phyloP scores from a whole-genome alignment of 1,140 invertebrate species.

The Listronotus oregonensis region DNA sequence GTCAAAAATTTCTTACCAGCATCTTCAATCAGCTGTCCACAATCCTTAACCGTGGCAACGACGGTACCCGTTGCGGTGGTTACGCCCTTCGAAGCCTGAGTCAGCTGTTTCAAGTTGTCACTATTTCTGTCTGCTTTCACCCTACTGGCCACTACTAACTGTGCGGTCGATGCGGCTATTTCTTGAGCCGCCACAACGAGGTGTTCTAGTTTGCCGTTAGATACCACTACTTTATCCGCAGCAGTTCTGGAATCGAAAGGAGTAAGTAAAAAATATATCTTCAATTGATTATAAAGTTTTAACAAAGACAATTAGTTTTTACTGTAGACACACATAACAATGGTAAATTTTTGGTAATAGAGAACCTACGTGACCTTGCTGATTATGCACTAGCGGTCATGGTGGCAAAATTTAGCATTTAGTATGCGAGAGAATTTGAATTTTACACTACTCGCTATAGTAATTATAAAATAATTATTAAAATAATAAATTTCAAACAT shows the following conservation, averaged over 20 bases:
- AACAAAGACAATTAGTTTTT: background rate
- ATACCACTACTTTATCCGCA: conserved; percentile 89
- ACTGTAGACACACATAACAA: background rate
- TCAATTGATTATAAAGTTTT: conserved; percentile 6
- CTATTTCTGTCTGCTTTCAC: conserved; percentile 88
- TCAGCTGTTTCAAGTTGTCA: conserved; percentile 75
- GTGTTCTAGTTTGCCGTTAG: conserved; percentile 88
- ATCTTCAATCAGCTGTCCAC: conserved; percentile 84
- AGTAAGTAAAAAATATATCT: conserved; percentile 2
- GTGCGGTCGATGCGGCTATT: conserved; percentile 95
- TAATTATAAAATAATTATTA: no score
- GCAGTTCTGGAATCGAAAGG: conserved; percentile 71
- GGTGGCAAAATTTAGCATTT: no score
- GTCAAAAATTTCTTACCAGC: conserved; percentile 34
- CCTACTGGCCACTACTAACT: conserved; percentile 93
- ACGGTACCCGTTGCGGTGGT: conserved; percentile 89
- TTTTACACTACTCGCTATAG: no score
- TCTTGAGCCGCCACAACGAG: conserved; percentile 96
- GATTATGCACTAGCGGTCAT: no score
- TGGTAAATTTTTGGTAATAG: background rate
- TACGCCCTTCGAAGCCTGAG: conserved; percentile 84
- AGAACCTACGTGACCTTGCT: no score
- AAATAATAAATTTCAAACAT: no score
- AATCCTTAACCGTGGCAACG: conserved; percentile 90
- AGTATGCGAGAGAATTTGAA: no score